Base-by-base conservation (phyloP, 2,113 vertebrate genomes). In the Brachypodius melanocephalos region DNA sequence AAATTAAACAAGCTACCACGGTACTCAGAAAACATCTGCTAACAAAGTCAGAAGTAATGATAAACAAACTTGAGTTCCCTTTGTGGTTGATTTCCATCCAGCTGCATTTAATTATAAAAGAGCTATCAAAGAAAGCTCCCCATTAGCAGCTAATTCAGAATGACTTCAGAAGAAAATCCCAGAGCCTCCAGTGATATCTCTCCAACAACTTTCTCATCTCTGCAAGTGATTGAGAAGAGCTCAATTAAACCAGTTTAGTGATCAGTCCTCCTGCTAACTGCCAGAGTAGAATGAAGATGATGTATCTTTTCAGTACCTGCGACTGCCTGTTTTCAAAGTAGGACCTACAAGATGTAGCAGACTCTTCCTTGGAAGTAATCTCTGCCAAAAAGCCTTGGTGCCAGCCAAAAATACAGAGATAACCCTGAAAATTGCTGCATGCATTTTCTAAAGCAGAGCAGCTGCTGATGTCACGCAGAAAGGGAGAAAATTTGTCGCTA, bases 21-120 rank as follows among this genome's bases (percentile, higher is more conserved):
- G 98, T 97, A 96, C 97, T 98, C 97, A 52, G 93, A 97, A 97
- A 98, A 98, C 98, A 98, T 98, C 98, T 98, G 98, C 98, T 98
- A 97, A 97, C 97, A 97, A 97, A 98, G 97, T 98, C 97, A 98
- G 96, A 96, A 98, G 97, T 98, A 98, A 98, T 96, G 98, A 98
- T 98, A 98, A 98, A 98, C 97, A 98, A 98, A 98, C 96, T 97
- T 96, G 97, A 98, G 97, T 97, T 98, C 96, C 97, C 97, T 98
- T 98, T 98, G 98, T 98, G 98, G 98, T 96, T 98, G 97, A 97
- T 98, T 98, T 98, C 97, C 94, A 98, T 97, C 97, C 98, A 98
- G 98, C 98, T 98, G 98, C 95, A 97, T 98, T 98, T 98, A 98
- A 98, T 98, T 98, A 98, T 98, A 98, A 98, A 96, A 98, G 96